Percentiles rank a stretch among this genome's conserved stretches.
Conservation (phyloP, 2,113 vertebrate species). For the Cephalopterus ornatus region DNA sequence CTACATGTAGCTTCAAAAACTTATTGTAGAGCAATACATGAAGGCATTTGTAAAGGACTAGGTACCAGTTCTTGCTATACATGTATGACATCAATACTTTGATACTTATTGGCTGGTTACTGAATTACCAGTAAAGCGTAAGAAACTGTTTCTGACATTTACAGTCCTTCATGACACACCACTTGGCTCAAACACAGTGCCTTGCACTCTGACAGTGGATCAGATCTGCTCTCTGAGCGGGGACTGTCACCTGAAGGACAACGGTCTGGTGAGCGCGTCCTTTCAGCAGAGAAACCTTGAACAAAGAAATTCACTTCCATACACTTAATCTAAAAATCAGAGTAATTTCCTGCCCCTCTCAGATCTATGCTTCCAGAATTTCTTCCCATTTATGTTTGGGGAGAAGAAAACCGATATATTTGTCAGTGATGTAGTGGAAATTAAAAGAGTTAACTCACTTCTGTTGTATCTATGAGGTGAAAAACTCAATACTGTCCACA, state of each 20-base stretch:
- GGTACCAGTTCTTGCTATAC: neutral
- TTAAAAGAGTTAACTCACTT: neutral
- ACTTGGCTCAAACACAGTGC: neutral
- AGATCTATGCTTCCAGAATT: neutral
- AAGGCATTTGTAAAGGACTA: neutral
- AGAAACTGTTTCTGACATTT: neutral
- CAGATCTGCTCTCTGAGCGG: neutral
- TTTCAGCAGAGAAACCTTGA: neutral
- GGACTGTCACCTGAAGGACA: neutral
- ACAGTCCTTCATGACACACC: neutral
- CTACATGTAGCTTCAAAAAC: neutral
- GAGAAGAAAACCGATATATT: neutral
- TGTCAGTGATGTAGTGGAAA: neutral
- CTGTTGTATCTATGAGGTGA: neutral
- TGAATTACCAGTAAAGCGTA: neutral
- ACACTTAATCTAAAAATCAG: neutral
- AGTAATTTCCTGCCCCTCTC: neutral
- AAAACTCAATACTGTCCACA: neutral
- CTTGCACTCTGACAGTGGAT: neutral
- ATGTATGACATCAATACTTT: rapidly evolving
- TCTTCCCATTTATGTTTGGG: neutral
- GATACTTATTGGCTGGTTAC: rapidly evolving
- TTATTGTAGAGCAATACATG: rapidly evolving
- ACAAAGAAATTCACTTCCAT: neutral
- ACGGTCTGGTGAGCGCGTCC: rapidly evolving